Conservation (phyloP, 2,797 vertebrate genomes). For the Mus caroli region DNA sequence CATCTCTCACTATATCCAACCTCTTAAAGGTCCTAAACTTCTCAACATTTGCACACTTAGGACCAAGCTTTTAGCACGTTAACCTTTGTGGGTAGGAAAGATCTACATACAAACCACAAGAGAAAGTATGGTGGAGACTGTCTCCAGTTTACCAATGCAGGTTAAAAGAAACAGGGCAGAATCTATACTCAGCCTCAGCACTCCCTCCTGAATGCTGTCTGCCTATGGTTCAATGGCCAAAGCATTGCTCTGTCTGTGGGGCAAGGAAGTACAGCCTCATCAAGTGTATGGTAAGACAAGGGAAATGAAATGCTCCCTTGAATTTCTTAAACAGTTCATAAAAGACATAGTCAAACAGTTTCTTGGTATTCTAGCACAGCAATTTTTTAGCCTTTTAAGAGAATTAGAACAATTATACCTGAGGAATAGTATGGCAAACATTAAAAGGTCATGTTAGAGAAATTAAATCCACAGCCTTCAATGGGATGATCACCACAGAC, state of each 20-base stretch:
- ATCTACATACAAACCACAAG: neutral
- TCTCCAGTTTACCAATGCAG: neutral
- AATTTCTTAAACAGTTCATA: slow-evolving; percentile 24
- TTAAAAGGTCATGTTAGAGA: neutral
- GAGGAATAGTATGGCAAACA: neutral
- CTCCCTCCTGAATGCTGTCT: neutral
- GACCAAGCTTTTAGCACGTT: neutral
- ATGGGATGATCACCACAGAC: neutral
- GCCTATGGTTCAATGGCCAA: neutral
- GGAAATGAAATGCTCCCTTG: neutral
- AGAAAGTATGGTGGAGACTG: neutral
- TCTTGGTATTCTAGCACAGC: neutral
- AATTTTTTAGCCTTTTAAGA: neutral
- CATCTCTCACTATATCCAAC: neutral
- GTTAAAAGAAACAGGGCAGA: neutral
- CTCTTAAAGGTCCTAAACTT: neutral
- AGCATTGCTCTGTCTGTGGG: neutral
- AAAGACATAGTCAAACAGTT: neutral
- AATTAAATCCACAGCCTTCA: slow-evolving; percentile 33
- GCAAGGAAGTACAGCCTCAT: neutral
- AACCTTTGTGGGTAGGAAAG: neutral
- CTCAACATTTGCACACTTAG: neutral
- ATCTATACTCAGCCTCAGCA: neutral
- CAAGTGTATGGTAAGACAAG: neutral
- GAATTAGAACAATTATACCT: neutral